Evolutionary conservation across 2,888 invertebrate genomes (phyloP).

Genomic region (Eristalinus aeneus): DNA sequence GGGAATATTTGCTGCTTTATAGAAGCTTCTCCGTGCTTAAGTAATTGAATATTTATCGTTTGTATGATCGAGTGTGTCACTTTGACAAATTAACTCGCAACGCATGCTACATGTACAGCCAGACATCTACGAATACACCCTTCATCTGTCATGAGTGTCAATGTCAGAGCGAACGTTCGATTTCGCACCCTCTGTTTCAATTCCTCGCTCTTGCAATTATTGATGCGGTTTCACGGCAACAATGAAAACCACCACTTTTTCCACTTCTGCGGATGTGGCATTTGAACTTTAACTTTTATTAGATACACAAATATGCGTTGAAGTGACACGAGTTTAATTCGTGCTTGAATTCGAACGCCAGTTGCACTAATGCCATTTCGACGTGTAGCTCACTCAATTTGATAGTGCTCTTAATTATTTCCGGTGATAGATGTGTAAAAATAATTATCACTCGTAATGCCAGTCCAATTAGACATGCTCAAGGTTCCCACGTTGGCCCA

Average conservation of each 20-base stretch:
- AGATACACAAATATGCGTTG: neutral
- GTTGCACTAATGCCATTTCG: neutral
- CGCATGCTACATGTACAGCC: neutral
- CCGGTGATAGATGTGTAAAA: neutral
- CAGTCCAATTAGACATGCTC: neutral
- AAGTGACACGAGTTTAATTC: conserved; percentile 7
- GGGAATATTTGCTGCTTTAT: neutral
- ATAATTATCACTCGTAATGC: neutral
- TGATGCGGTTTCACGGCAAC: neutral
- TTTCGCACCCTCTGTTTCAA: neutral
- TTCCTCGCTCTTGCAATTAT: neutral
- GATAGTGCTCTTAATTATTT: neutral
- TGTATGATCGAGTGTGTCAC: neutral
- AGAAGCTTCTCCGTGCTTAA: neutral
- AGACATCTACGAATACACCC: neutral
- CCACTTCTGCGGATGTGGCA: neutral
- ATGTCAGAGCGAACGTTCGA: conserved; percentile 1
- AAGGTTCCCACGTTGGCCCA: neutral
- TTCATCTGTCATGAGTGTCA: conserved; percentile 4
- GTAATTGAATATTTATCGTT: neutral
- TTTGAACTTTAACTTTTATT: neutral
- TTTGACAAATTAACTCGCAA: neutral
- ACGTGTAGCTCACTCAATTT: neutral
- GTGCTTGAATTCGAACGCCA: neutral
- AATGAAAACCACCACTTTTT: neutral